Percentiles rank a stretch among this genome's conserved stretches.
Evolutionary conservation across 2,888 invertebrate genomes (phyloP).

Genomic region (Sturmia bella): DNA sequence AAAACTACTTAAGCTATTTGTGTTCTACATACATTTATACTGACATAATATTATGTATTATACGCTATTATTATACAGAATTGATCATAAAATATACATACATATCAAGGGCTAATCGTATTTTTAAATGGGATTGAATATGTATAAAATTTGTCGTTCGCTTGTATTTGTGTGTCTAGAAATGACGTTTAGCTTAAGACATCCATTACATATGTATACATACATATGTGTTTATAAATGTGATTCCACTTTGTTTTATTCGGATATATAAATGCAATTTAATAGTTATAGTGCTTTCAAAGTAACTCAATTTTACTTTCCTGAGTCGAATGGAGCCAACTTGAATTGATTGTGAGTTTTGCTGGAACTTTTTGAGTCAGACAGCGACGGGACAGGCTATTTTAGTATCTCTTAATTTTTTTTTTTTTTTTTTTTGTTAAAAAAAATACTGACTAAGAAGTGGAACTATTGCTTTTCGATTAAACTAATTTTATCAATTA

Average conservation of each 20-base stretch:
- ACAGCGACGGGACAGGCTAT: too few relatives aligned
- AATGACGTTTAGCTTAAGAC: constrained; percentile 17
- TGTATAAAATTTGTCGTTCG: background rate
- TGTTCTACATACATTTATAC: constrained; percentile 9
- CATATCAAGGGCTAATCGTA: constrained; percentile 22
- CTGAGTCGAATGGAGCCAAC: constrained; percentile 49
- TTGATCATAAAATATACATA: constrained; percentile 21
- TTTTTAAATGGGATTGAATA: constrained; percentile 1
- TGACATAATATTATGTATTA: constrained; percentile 20
- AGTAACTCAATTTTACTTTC: constrained; percentile 37
- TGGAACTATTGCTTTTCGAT: constrained; percentile 33
- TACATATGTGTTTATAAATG: background rate
- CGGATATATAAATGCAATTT: constrained; percentile 49
- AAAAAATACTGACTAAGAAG: constrained; percentile 44
- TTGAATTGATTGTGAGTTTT: background rate
- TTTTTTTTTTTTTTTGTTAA: too few relatives aligned
- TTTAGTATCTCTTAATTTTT: too few relatives aligned
- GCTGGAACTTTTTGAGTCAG: too few relatives aligned
- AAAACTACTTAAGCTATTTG: constrained; percentile 56
- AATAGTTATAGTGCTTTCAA: constrained; percentile 31
- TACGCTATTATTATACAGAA: constrained; percentile 51
- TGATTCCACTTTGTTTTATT: constrained; percentile 22
- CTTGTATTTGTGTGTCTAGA: background rate
- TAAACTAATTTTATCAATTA: constrained; percentile 23
- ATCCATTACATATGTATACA: background rate